Evolutionary conservation across 1,140 invertebrate genomes (phyloP).

Genomic region (Drosophila sucinea): DNA sequence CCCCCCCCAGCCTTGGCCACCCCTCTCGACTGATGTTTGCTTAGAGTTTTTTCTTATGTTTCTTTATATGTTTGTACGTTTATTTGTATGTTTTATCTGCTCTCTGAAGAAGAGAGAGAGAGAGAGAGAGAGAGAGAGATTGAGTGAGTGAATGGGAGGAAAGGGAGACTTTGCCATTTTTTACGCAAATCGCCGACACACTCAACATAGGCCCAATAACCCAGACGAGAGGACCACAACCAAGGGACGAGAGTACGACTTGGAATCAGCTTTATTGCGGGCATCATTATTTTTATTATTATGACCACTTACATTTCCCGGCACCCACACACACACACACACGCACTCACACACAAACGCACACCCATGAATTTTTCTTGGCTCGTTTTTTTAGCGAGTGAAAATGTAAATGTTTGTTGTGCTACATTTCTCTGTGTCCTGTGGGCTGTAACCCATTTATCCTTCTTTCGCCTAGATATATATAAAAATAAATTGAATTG

Average conservation of each 20-base stretch:
- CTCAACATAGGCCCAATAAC: conserved; percentile 28
- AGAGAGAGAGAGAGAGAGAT: background rate
- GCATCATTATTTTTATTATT: conserved; percentile 82
- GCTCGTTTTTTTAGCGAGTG: conserved; percentile 52
- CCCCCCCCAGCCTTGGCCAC: background rate
- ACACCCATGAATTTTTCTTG: conserved; percentile 62
- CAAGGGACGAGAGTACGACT: conserved; percentile 46
- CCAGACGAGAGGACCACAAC: conserved; percentile 58
- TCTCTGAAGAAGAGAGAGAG: background rate
- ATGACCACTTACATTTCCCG: conserved; percentile 78
- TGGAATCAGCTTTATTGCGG: conserved; percentile 80
- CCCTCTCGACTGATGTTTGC: background rate
- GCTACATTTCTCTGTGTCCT: conserved; percentile 18
- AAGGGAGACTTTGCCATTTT: conserved; percentile 66
- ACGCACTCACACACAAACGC: conserved; percentile 10
- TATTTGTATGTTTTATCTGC: conserved; percentile 69
- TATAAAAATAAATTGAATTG: conserved; percentile 81
- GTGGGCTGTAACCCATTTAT: conserved; percentile 65
- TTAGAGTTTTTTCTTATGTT: conserved; percentile 26
- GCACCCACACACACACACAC: conserved; percentile 44
- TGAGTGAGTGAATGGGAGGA: background rate
- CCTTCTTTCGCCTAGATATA: conserved; percentile 40
- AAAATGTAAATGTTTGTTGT: conserved; percentile 62
- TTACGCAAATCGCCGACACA: conserved; percentile 70
- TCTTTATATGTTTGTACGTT: conserved; percentile 37